Evolutionary conservation across 2,797 vertebrate species (phyloP).

Genomic region (Anolis apletophallus): DNA sequence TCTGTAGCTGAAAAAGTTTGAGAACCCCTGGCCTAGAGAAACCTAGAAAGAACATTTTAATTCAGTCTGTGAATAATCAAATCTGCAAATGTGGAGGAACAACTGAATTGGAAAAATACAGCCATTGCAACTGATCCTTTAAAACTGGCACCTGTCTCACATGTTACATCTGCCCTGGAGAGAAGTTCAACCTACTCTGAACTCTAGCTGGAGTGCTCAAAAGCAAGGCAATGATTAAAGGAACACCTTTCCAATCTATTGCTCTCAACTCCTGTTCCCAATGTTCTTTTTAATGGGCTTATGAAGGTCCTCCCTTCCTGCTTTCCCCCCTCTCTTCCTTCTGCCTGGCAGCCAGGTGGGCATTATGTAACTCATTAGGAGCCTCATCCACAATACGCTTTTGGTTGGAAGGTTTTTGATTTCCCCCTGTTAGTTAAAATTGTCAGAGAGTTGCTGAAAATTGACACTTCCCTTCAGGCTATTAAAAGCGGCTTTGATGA

Average conservation of each 20-base stretch:
- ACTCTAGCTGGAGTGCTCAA: not conserved
- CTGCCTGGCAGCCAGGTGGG: not conserved
- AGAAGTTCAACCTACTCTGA: not conserved
- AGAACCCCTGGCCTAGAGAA: too few relatives aligned
- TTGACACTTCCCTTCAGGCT: accelerated
- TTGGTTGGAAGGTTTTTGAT: slow-evolving; percentile 20
- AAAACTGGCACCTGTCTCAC: not conserved
- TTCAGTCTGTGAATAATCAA: too few relatives aligned
- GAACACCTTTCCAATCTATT: slow-evolving; percentile 2
- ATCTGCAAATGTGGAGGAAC: too few relatives aligned
- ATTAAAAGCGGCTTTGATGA: slow-evolving; percentile 22
- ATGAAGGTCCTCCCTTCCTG: not conserved
- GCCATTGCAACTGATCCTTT: not conserved
- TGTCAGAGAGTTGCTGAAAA: slow-evolving; percentile 25
- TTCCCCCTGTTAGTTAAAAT: not conserved
- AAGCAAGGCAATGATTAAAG: not conserved
- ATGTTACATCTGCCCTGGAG: not conserved
- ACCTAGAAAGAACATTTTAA: too few relatives aligned
- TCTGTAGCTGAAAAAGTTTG: too few relatives aligned
- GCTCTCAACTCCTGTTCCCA: not conserved
- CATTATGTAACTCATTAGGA: slow-evolving; percentile 17
- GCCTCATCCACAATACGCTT: not conserved
- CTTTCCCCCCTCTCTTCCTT: not conserved
- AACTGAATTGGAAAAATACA: not conserved
- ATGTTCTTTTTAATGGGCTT: not conserved